Evolutionary conservation across 2,888 invertebrate species (phyloP).

Genomic region (Diogma glabrata): DNA sequence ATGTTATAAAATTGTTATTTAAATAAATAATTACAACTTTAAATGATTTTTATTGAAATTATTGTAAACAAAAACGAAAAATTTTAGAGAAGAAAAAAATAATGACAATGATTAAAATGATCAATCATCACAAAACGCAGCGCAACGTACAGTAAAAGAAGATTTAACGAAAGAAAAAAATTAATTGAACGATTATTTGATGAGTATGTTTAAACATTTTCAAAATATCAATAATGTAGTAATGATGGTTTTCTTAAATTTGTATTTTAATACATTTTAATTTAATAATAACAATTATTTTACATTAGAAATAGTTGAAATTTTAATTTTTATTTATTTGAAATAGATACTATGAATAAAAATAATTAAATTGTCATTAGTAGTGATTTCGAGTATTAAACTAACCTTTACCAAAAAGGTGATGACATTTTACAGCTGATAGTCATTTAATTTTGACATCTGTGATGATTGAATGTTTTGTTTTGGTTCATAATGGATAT

Average conservation of each 20-base stretch:
- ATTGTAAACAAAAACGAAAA: no score
- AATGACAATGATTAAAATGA: constrained; percentile 9
- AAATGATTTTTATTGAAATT: constrained; percentile 8
- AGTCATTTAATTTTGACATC: no score
- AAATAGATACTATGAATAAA: neutral
- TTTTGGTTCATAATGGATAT: constrained; percentile 20
- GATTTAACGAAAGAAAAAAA: constrained; percentile 3
- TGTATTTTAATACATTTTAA: neutral
- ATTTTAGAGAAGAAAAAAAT: no score
- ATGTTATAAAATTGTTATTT: neutral
- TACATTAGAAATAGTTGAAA: neutral
- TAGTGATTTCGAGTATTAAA: no score
- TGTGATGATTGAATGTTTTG: no score
- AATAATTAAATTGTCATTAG: no score
- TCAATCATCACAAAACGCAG: constrained; percentile 8
- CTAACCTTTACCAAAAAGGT: no score
- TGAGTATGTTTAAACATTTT: constrained; percentile 1
- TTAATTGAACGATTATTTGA: neutral
- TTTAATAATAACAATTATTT: neutral
- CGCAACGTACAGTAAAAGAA: constrained; percentile 4
- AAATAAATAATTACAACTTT: constrained; percentile 2
- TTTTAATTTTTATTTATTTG: neutral
- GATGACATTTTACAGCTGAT: no score
- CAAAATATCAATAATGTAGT: constrained; percentile 2
- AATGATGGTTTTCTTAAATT: constrained; percentile 3